These are phyloP conservation scores for Gastrophysa polygoni DNA, from an alignment of 2,888 invertebrate genomes.

Conservation along the genomic window DNA sequence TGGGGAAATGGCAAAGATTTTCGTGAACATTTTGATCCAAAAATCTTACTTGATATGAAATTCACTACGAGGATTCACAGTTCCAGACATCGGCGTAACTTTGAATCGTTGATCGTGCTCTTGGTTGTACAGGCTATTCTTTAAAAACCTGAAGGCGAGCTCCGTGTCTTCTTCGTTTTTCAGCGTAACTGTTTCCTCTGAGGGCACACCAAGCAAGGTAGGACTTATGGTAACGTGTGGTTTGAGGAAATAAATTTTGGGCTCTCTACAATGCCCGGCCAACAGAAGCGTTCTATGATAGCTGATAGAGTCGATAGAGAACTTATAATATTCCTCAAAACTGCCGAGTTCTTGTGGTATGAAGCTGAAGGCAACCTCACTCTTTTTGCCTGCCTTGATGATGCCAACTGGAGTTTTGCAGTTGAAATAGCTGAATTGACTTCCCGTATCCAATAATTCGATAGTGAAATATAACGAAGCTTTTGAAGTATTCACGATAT, in stretches of 20 bases:
- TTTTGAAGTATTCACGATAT: constrained; percentile 70
- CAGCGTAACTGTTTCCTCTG: constrained; percentile 58
- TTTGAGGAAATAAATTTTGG: constrained; percentile 65
- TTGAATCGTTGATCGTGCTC: constrained; percentile 61
- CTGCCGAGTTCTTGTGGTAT: constrained; percentile 67
- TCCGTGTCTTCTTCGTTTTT: constrained; percentile 63
- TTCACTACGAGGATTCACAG: constrained; percentile 59
- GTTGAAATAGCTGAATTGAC: constrained; percentile 58
- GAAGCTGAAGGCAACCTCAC: constrained; percentile 69
- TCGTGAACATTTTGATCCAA: background rate
- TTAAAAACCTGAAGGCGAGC: constrained; percentile 62
- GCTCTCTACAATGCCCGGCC: constrained; percentile 68
- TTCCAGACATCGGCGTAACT: constrained; percentile 62
- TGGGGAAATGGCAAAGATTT: too few relatives aligned
- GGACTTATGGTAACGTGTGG: constrained; percentile 67
- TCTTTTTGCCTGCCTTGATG: constrained; percentile 65
- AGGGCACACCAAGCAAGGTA: constrained; percentile 65
- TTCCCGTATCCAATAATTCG: constrained; percentile 26
- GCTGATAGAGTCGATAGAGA: constrained; percentile 65
- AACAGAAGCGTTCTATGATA: constrained; percentile 64
- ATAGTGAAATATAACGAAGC: constrained; percentile 61
- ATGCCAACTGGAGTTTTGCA: constrained; percentile 66
- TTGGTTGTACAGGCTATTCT: constrained; percentile 63
- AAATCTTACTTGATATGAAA: constrained; percentile 61
- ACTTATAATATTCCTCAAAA: constrained; percentile 60